Evolutionary conservation across 2,113 vertebrate genomes (phyloP).

Genomic region (Notiomystis cincta): DNA sequence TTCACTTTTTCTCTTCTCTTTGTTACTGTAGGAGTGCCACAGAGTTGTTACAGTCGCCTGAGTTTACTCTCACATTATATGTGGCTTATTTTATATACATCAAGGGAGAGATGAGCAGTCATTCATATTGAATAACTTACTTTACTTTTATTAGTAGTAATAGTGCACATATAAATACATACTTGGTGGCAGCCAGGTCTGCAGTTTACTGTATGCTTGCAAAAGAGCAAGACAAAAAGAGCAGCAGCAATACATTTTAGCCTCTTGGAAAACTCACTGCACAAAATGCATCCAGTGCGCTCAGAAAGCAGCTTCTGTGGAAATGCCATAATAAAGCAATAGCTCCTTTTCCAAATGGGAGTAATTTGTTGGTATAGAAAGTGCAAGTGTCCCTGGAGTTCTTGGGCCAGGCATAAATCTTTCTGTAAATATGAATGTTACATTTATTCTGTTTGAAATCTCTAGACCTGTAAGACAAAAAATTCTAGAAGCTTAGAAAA

Average conservation of each 20-base stretch:
- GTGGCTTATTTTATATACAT: conserved; percentile 6
- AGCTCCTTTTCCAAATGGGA: conserved; percentile 17
- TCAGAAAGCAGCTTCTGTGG: neutral
- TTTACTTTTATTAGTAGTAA: conserved; percentile 28
- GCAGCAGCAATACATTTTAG: neutral
- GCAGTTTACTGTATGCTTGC: neutral
- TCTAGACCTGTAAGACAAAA: neutral
- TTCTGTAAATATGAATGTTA: neutral
- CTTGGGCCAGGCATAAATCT: neutral
- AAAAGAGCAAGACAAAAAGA: neutral
- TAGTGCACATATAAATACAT: neutral
- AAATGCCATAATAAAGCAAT: neutral
- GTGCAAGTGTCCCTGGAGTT: neutral
- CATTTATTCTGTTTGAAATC: neutral
- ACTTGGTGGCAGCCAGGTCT: neutral
- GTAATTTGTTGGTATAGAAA: neutral
- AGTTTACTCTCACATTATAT: neutral
- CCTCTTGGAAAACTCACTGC: neutral
- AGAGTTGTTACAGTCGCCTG: neutral
- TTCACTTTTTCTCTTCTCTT: neutral
- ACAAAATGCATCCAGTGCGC: neutral
- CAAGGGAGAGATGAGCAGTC: conserved; percentile 18
- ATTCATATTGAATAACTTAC: conserved; percentile 54
- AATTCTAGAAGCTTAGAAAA: neutral
- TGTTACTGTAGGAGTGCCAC: neutral